Evolutionary conservation across 1,140 invertebrate species (phyloP), one percentile per base, ranked within the genome.

Genomic region (Euwallacea similis): DNA sequence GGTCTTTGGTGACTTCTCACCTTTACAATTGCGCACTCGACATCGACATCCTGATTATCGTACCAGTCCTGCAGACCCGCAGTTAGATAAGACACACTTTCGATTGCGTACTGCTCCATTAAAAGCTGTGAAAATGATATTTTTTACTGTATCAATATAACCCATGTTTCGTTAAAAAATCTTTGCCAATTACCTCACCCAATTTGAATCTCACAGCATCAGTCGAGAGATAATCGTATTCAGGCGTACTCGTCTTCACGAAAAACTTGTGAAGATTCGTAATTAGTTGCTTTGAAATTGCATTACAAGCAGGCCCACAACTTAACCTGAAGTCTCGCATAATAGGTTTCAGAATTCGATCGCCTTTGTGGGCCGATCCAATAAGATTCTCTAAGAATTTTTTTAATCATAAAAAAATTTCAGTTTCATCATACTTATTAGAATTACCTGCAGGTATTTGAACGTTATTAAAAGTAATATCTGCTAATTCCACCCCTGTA

Each of bases 1-100:
- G 47, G 0, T 50, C 13, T 11, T 56, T 56, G 11, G 55, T n/a
- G n/a, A n/a, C n/a, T n/a, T n/a, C 21, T 33, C 59, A 77, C 62
- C 83, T 96, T 95, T 42, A 89, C 87, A 61, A 97, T 91, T 10
- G 91, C 88, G 54, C 89, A 87, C 83, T 98, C 96, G 11, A 97
- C 44, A 6, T 86, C 83, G 41, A 87, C 83, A 80, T 95, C 91
- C 69, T 89, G 88, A 66, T 88, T 82, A 8, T 88, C 82, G 70
- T 89, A 90, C 10, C 81, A 82, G 78, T 94, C 93, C 33, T 89
- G 76, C 8, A 92, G 80, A 6, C 88, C 88, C 47, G 89, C 86
- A 0, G 91, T 92, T 41, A 93, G 75, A 79, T 93, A 95, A 0
- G 89, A 81, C 82, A 91, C 88, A 76, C 90, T 91, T 78, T 95